Evolutionary conservation across 2,888 invertebrate genomes (phyloP).

Genomic region (Synergus japonicus): DNA sequence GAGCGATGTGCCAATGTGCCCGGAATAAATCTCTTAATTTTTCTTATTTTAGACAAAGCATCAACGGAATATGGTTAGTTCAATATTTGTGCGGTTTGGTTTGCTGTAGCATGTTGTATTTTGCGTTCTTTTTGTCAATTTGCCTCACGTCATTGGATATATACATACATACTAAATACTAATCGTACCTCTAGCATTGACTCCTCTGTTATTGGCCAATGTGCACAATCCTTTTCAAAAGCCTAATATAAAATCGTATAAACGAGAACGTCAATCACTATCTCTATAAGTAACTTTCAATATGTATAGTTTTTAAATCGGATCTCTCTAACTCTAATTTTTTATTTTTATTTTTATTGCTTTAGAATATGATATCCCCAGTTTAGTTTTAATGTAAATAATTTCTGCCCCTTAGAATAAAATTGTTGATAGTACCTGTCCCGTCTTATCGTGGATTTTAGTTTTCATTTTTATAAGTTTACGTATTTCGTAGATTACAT

Average conservation of each 20-base stretch:
- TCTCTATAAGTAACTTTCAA: neutral
- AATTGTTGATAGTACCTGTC: constrained; percentile 23
- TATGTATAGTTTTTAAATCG: neutral
- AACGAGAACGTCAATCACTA: constrained; percentile 17
- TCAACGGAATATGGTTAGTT: constrained; percentile 73
- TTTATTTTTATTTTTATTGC: neutral
- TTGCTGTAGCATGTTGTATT: constrained; percentile 70
- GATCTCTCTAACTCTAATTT: neutral
- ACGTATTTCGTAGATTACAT: constrained; percentile 22
- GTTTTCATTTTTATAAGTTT: constrained; percentile 39
- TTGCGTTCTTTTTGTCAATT: constrained; percentile 52
- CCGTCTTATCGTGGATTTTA: neutral
- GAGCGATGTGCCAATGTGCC: constrained; percentile 55
- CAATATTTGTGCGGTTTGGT: constrained; percentile 66
- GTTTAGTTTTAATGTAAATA: constrained; percentile 26
- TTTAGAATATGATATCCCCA: constrained; percentile 1
- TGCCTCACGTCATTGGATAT: constrained; percentile 47
- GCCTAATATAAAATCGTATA: neutral
- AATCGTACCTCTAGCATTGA: constrained; percentile 46
- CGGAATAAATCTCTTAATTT: constrained; percentile 63
- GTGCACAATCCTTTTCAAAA: constrained; percentile 1
- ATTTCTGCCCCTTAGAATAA: neutral
- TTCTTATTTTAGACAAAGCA: constrained; percentile 71
- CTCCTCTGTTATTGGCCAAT: neutral
- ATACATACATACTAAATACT: constrained; percentile 48